phyloP scores from a whole-genome alignment of 1,140 invertebrate species.

The Diuraphis noxia region DNA sequence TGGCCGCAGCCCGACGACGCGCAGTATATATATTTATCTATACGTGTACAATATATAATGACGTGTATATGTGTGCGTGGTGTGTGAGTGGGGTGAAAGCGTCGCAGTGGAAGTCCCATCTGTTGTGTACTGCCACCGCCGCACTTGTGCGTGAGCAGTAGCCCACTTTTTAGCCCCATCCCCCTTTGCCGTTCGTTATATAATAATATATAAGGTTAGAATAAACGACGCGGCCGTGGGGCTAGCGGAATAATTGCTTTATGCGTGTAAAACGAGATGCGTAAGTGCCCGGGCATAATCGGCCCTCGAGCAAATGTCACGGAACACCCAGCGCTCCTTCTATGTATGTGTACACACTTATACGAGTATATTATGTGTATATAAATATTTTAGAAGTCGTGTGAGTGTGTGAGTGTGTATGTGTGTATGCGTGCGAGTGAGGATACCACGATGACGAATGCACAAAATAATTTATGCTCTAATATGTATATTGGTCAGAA shows the following conservation, averaged over 20 bases:
- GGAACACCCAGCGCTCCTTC: neutral
- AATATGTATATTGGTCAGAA: conserved; percentile 17
- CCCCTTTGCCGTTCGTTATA: neutral
- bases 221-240: conserved; percentile 8
- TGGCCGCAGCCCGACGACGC: neutral
- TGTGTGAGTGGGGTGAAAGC: conserved; percentile 23
- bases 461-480: neutral
- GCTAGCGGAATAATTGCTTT: conserved; percentile 43
- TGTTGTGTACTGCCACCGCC: conserved; percentile 21
- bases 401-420: neutral
- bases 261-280: conserved; percentile 33
- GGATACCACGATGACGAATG: conserved; percentile 26
- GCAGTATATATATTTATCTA: neutral
- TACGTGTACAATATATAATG: neutral
- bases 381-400: neutral
- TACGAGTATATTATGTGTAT: neutral
- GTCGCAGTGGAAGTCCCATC: conserved; percentile 32
- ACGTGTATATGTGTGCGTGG: neutral
- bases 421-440: neutral
- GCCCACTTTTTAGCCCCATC: neutral
- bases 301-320: conserved; percentile 34
- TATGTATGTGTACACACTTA: neutral
- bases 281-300: conserved; percentile 30
- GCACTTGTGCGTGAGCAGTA: neutral
- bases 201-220: conserved; percentile 31